Conservation (phyloP, 2,888 invertebrate species). For the Orthosia gothica region DNA sequence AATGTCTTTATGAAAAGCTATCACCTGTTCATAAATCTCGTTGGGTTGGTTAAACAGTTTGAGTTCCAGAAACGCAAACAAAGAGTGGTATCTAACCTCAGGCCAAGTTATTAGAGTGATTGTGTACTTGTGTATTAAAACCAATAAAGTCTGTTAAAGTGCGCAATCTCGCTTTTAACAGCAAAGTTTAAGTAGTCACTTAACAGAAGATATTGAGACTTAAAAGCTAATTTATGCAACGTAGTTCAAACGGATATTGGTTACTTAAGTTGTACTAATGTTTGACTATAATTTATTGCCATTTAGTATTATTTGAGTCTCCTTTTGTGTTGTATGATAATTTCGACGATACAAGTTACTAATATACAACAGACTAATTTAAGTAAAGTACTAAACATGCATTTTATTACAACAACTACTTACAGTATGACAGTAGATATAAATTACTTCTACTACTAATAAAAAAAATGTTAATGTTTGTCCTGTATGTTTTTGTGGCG, state of each 20-base stretch:
- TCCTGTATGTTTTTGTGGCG: no score
- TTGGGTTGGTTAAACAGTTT: no score
- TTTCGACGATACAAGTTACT: not conserved
- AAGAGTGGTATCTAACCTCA: no score
- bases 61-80: no score
- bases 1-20: no score
- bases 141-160: not conserved
- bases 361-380: not conserved
- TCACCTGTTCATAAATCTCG: no score
- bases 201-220: not conserved
- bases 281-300: constrained; percentile 21
- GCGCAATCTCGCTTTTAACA: not conserved
- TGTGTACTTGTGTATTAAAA: not conserved
- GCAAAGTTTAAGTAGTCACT: not conserved
- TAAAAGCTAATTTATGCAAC: constrained; percentile 45
- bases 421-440: no score
- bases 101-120: not conserved
- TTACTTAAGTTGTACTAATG: constrained; percentile 5
- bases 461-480: no score
- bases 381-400: not conserved
- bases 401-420: no score
- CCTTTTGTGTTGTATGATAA: constrained; percentile 3
- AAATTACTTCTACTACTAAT: no score
- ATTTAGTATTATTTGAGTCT: constrained; percentile 22
- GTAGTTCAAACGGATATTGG: constrained; percentile 33